These are phyloP conservation scores for Craterocephalus amniculus DNA, from an alignment of 2,797 vertebrate species.

Conservation along the genomic window DNA sequence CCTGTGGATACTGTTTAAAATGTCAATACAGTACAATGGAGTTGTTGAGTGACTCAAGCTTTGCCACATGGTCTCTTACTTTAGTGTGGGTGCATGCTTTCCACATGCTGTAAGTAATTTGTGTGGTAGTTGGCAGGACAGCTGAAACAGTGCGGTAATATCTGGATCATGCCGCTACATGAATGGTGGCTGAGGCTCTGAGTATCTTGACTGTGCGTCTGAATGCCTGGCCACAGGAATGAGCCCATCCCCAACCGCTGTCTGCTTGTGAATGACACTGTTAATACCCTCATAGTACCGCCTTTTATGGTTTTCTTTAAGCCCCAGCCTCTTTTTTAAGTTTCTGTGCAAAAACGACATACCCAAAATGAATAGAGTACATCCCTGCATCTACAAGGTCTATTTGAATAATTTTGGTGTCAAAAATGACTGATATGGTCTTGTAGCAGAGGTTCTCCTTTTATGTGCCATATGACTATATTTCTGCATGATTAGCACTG, in stretches of 20 bases:
- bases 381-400: too few species aligned
- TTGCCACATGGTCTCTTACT: conserved; percentile 66
- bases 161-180: conserved; percentile 75
- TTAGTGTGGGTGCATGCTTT: conserved; percentile 79
- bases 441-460: too few species aligned
- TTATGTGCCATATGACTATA: too few species aligned
- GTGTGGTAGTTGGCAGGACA: conserved; percentile 74
- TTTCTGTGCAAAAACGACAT: too few species aligned
- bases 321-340: too few species aligned
- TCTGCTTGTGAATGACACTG: conserved; percentile 58
- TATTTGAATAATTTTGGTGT: too few species aligned
- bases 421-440: too few species aligned
- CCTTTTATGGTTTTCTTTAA: too few species aligned
- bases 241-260: conserved; percentile 53
- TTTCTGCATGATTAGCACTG: too few species aligned
- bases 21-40: conserved; percentile 64
- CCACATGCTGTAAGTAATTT: conserved; percentile 82
- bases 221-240: conserved; percentile 68
- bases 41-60: conserved; percentile 69
- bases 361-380: too few species aligned
- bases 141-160: conserved; percentile 76
- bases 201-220: conserved; percentile 66
- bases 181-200: conserved; percentile 73
- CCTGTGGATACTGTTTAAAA: conserved; percentile 23
- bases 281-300: conserved; percentile 50